Percentiles rank a stretch among this genome's conserved stretches.
phyloP scores from a whole-genome alignment of 2,113 vertebrate genomes.

The Anarrhichthys ocellatus region DNA sequence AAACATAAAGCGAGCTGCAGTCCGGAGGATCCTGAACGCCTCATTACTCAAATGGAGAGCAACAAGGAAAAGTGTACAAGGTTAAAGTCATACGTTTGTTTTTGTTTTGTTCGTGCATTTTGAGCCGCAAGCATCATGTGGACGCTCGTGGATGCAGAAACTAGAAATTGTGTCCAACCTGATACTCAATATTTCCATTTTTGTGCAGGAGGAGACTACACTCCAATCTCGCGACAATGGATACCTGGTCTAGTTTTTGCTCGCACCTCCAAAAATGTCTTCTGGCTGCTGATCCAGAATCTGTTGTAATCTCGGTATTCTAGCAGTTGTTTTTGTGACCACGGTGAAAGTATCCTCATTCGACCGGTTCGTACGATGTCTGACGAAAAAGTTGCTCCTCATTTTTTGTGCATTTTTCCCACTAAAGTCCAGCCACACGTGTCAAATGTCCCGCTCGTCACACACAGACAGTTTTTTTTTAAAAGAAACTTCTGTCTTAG shows the following conservation, averaged over 20 bases:
- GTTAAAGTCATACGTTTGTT: neutral
- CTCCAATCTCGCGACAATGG: neutral
- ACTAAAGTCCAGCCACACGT: too few species aligned
- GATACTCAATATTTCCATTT: neutral
- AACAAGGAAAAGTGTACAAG: neutral
- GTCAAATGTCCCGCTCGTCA: too few species aligned
- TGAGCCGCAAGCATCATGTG: neutral
- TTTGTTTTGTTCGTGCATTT: neutral
- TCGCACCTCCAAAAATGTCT: too few species aligned
- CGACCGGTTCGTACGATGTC: too few species aligned
- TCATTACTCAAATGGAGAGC: neutral
- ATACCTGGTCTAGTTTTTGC: too few species aligned
- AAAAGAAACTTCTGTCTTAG: neutral
- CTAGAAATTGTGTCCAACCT: neutral
- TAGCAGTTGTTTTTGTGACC: too few species aligned
- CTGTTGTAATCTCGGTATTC: neutral
- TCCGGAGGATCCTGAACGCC: neutral
- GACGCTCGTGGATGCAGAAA: neutral
- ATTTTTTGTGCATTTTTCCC: too few species aligned
- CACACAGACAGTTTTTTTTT: neutral
- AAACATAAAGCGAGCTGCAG: conserved; percentile 42
- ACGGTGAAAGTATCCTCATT: too few species aligned
- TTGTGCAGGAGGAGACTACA: neutral
- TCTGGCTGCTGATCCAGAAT: neutral
- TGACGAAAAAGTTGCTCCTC: too few species aligned